Conservation (phyloP, 2,113 vertebrate species). For the Pomatorhinus ruficollis region DNA sequence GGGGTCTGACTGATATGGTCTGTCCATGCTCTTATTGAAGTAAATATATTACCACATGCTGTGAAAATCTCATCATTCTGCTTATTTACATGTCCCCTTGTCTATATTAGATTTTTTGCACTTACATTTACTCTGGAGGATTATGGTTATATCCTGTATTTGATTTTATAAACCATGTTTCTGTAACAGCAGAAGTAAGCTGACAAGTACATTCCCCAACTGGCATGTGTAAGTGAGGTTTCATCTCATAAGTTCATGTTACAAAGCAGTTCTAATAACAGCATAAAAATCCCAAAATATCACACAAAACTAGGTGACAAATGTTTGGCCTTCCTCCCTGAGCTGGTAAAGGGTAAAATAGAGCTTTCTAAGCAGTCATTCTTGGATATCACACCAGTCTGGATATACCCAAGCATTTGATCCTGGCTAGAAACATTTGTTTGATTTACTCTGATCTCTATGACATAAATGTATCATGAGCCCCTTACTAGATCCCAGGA, state of each 20-base stretch:
- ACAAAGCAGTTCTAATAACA: neutral
- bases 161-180: neutral
- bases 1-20: neutral
- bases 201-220: neutral
- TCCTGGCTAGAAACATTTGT: neutral
- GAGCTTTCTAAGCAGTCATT: neutral
- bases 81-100: neutral
- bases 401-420: neutral
- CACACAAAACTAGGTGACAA: neutral
- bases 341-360: neutral
- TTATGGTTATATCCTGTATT: neutral
- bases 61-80: neutral
- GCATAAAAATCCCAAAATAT: neutral
- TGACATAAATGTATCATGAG: neutral
- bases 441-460: slow-evolving; percentile 15
- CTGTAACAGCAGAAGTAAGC: neutral
- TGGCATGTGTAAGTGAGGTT: neutral
- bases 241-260: neutral
- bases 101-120: neutral
- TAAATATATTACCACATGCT: neutral
- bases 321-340: neutral
- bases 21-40: neutral
- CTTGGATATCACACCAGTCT: neutral
- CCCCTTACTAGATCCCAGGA: neutral
- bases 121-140: neutral